Evolutionary conservation across 2,797 vertebrate species (phyloP), one percentile per base, ranked within the genome.

Genomic region (Margarornis squamiger): DNA sequence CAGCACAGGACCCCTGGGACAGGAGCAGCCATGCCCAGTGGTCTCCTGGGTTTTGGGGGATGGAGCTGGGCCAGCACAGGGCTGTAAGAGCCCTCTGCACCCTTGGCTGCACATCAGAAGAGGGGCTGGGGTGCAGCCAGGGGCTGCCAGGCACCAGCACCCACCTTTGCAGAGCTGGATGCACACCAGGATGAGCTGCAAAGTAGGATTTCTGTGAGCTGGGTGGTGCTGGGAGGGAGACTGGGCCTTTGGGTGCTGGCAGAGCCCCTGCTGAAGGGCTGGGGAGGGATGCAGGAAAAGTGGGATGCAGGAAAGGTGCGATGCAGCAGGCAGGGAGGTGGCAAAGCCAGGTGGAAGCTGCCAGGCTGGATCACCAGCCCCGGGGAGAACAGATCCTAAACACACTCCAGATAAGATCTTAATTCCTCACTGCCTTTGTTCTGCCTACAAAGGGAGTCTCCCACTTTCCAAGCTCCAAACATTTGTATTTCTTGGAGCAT

Each of bases 361-460:
- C 73, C 55, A 7, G 71, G 49, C 62, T 66, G 79, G 27, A 70
- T 36, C 10, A 3, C 76, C 76, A 2, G 0, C 92, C 89, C 77
- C 55, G n/a, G 66, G 61, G 46, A 80, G 57, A 66, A 30, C 4
- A 15, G 80, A 89, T 73, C 67, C 81, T 34, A 23, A 93, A 70
- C 32, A 49, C 14, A 0, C 81, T 54, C 36, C 51, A 58, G 91
- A 66, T 93, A 74, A 73, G 48, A 90, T 88, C 93, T 78, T 41
- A 19, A 77, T 65, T 76, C 65, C 18, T 55, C 49, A 13, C 46
- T 58, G 78, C 86, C 82, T 92, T 90, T 94, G 91, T 91, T 92
- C 86, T 90, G 57, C 89, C 86, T 75, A 29, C 75, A 30, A 66
- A 75, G 88, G 86, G 88, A 88, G 75, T 23, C 86, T 90, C 82